Evolutionary conservation across 2,797 vertebrate species (phyloP).

Genomic region (Manis crassicaudata): DNA sequence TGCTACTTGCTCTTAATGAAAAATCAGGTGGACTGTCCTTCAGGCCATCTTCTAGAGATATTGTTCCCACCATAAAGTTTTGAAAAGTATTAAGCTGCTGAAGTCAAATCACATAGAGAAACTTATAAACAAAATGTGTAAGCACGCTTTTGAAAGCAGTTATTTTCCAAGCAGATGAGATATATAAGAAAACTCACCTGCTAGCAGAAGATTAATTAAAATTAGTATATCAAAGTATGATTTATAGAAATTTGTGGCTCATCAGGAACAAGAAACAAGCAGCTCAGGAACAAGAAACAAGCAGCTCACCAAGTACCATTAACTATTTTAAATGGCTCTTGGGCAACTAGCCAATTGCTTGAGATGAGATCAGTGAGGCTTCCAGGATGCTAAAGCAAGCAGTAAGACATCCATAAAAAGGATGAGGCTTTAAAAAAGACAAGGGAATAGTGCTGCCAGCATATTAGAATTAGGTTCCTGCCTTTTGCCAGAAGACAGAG

Average conservation of each 20-base stretch:
- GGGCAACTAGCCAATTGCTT: slow-evolving; percentile 17
- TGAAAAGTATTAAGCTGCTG: background rate
- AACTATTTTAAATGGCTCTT: slow-evolving; percentile 27
- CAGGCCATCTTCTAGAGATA: slow-evolving; percentile 4
- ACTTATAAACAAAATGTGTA: background rate
- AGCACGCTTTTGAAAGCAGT: background rate
- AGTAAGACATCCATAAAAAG: background rate
- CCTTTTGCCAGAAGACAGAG: background rate
- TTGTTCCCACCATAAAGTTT: background rate
- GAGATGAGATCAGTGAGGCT: slow-evolving; percentile 9
- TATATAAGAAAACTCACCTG: background rate
- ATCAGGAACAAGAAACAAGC: slow-evolving; percentile 27
- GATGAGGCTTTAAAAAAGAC: background rate
- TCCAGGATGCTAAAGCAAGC: slow-evolving; percentile 19
- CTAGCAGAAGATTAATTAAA: slow-evolving; percentile 25
- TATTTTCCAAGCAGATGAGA: slow-evolving; percentile 17
- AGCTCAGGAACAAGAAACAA: slow-evolving; percentile 9
- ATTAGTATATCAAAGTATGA: slow-evolving; percentile 4
- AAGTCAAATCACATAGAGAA: background rate
- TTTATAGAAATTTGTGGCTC: slow-evolving; percentile 25
- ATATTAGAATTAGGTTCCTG: slow-evolving; percentile 11
- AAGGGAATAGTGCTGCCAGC: background rate
- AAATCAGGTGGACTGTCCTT: background rate
- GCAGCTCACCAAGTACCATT: background rate
- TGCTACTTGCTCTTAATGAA: background rate